Percentiles rank a stretch among this genome's conserved stretches.
phyloP scores from a whole-genome alignment of 2,113 vertebrate genomes.

The Lasiurus cinereus region DNA sequence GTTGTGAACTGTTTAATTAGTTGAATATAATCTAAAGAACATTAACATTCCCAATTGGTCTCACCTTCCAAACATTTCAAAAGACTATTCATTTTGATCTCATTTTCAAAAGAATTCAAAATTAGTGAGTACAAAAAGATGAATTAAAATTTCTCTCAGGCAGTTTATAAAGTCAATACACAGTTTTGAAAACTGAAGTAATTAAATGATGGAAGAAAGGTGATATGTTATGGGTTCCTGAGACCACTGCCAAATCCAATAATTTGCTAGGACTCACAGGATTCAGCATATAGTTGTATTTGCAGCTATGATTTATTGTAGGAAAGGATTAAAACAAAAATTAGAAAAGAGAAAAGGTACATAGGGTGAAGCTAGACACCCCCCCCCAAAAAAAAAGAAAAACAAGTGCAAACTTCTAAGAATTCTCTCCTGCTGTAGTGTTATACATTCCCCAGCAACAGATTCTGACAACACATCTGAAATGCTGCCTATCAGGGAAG shows the following conservation, averaged over 20 bases:
- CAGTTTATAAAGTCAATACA: background rate
- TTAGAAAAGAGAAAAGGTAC: background rate
- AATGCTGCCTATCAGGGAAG: background rate
- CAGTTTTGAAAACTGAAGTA: background rate
- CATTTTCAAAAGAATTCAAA: slow-evolving; percentile 32
- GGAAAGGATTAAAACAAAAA: background rate
- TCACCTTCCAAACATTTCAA: slow-evolving; percentile 31
- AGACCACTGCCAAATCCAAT: background rate
- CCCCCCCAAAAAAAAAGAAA: too few relatives aligned
- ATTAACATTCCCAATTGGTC: background rate
- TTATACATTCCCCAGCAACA: background rate
- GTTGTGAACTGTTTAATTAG: background rate
- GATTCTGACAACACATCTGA: background rate
- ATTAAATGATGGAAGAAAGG: slow-evolving; percentile 17
- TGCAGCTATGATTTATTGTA: background rate
- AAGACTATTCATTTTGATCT: slow-evolving; percentile 24
- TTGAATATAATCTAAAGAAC: background rate
- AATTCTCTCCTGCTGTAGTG: background rate
- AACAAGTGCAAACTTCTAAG: background rate
- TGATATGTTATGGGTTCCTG: background rate
- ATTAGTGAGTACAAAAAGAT: background rate
- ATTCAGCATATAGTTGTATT: background rate
- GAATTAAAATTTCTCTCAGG: background rate
- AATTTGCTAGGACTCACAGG: background rate
- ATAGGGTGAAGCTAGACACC: background rate